These are phyloP conservation scores for Salvelinus fontinalis DNA, from an alignment of 2,113 vertebrate genomes.

Conservation along the genomic window DNA sequence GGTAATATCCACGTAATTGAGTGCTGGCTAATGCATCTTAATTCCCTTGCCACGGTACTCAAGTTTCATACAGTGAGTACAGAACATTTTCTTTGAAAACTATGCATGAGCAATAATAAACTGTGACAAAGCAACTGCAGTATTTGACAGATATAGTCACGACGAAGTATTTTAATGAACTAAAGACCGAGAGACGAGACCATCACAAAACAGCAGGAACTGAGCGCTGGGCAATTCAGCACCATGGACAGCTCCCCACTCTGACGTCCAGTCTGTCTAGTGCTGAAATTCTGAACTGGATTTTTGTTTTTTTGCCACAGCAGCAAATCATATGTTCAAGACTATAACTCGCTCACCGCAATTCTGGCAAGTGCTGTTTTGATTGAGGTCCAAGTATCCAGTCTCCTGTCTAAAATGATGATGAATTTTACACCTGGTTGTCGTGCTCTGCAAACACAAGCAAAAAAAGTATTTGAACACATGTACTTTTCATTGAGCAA, in stretches of 20 bases:
- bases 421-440: constrained; percentile 89
- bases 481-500: not conserved
- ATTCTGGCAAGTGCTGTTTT: constrained; percentile 90
- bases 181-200: not conserved
- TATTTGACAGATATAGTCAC: not conserved
- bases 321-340: not conserved
- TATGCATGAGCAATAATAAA: not conserved
- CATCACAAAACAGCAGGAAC: not conserved
- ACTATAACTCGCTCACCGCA: constrained; percentile 77
- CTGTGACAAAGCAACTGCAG: not conserved
- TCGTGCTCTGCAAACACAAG: constrained; percentile 74
- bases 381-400: constrained; percentile 94
- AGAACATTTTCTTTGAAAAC: not conserved
- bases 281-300: too few species aligned
- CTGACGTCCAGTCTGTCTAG: too few species aligned
- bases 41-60: not conserved
- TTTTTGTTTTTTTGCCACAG: too few species aligned
- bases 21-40: constrained; percentile 14
- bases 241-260: constrained; percentile 59
- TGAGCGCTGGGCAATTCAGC: constrained; percentile 41
- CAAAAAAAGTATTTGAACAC: not conserved
- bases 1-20: constrained; percentile 28
- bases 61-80: constrained; percentile 3
- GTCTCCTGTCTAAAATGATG: constrained; percentile 91
- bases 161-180: not conserved